These are phyloP conservation scores for Lophius americanus DNA, from an alignment of 2,797 vertebrate genomes.

Conservation along the genomic window DNA sequence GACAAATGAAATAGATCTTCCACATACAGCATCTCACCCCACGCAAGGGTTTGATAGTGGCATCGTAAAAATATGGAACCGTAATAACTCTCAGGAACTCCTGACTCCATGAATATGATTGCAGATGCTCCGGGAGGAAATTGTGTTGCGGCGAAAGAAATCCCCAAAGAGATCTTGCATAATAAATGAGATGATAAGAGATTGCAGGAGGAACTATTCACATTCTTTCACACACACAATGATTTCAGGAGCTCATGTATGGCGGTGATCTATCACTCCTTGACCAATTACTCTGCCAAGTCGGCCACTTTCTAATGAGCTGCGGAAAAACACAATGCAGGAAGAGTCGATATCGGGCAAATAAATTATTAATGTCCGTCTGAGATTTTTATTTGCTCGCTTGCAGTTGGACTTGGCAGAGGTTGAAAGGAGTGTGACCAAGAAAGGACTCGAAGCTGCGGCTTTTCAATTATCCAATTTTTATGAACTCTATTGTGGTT, in stretches of 20 bases:
- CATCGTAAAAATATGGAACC: neutral
- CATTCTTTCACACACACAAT: constrained; percentile 6
- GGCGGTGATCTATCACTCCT: constrained; percentile 67
- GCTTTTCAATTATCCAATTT: constrained; percentile 67
- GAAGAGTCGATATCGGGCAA: constrained; percentile 64
- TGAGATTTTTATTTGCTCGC: constrained; percentile 79
- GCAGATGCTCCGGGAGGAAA: neutral
- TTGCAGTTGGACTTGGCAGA: constrained; percentile 57
- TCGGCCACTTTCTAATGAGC: constrained; percentile 69
- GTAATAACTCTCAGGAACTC: neutral
- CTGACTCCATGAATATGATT: constrained; percentile 8
- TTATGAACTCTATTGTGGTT: constrained; percentile 58
- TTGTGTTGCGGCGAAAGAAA: constrained; percentile 1
- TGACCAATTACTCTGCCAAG: constrained; percentile 65
- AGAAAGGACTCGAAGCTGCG: constrained; percentile 41
- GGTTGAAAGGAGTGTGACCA: constrained; percentile 39
- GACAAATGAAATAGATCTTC: neutral
- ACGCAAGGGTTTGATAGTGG: constrained; percentile 6
- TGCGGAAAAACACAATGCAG: constrained; percentile 63
- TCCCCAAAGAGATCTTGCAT: constrained; percentile 21
- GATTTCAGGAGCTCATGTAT: constrained; percentile 54
- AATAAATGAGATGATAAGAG: constrained; percentile 35
- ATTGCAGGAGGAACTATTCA: constrained; percentile 34
- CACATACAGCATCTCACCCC: neutral
- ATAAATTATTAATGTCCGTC: constrained; percentile 74